phyloP scores from a whole-genome alignment of 2,797 vertebrate genomes.

The Hylomyscus alleni region DNA sequence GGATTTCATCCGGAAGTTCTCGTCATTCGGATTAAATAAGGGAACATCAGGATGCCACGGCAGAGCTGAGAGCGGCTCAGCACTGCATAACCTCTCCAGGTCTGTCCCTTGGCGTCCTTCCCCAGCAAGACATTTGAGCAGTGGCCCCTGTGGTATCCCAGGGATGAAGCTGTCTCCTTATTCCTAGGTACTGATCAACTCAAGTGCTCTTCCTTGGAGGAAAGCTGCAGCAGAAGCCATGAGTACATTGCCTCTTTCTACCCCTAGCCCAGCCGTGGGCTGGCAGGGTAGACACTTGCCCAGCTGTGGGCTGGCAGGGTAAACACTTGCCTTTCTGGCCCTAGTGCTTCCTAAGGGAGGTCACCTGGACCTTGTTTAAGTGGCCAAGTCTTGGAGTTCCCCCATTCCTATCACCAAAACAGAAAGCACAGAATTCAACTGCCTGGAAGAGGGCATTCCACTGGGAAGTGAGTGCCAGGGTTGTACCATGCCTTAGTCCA shows the following conservation, averaged over 20 bases:
- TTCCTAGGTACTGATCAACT: constrained; percentile 6
- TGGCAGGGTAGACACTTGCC: constrained; percentile 39
- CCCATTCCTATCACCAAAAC: constrained; percentile 17
- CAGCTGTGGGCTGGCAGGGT: constrained; percentile 40
- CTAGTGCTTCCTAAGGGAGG: constrained; percentile 36
- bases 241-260: constrained; percentile 59
- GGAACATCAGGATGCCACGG: neutral
- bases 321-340: constrained; percentile 65
- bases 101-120: constrained; percentile 37
- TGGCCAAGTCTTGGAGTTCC: constrained; percentile 33
- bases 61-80: constrained; percentile 6
- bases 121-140: neutral
- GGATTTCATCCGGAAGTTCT: neutral
- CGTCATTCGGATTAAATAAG: constrained; percentile 39
- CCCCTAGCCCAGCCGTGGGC: constrained; percentile 35
- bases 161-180: neutral
- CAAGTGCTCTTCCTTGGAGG: constrained; percentile 68
- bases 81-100: neutral
- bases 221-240: constrained; percentile 65
- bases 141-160: neutral
- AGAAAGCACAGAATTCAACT: constrained; percentile 72
- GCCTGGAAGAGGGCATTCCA: constrained; percentile 34
- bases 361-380: constrained; percentile 60
- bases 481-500: constrained; percentile 32
- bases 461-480: neutral